These are phyloP conservation scores for Sitodiplosis mosellana DNA, from an alignment of 1,140 invertebrate genomes.

Conservation along the genomic window DNA sequence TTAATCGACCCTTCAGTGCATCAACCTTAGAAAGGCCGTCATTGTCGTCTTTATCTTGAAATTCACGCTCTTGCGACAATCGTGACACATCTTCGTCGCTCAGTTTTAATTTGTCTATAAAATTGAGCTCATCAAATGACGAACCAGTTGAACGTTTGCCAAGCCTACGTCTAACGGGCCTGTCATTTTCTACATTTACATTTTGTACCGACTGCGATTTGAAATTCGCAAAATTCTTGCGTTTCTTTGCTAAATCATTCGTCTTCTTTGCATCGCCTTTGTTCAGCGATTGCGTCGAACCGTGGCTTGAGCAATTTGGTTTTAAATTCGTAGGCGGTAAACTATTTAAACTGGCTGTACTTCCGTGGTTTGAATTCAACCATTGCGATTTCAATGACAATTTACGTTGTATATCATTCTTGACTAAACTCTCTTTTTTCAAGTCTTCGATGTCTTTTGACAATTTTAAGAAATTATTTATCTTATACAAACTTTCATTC, in stretches of 20 bases:
- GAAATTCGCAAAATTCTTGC: too few relatives aligned
- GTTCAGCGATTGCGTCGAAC: too few relatives aligned
- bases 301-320: too few relatives aligned
- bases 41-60: conserved; percentile 6
- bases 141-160: too few relatives aligned
- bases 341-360: too few relatives aligned
- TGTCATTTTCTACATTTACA: neutral
- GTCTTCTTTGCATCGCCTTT: too few relatives aligned
- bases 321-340: too few relatives aligned
- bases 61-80: conserved; percentile 1
- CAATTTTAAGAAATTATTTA: conserved; percentile 23
- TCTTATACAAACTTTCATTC: conserved; percentile 20
- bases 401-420: conserved; percentile 23
- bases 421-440: conserved; percentile 23
- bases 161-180: too few relatives aligned
- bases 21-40: conserved; percentile 11
- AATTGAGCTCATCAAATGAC: conserved; percentile 1
- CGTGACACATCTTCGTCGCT: neutral
- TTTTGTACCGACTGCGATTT: neutral
- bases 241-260: too few relatives aligned
- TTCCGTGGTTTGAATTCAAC: conserved; percentile 7
- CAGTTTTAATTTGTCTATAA: neutral
- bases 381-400: conserved; percentile 23
- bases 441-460: conserved; percentile 21
- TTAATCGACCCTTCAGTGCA: conserved; percentile 13